Base-by-base conservation (phyloP, 2,888 invertebrate genomes). In the Punctoribates punctum region DNA sequence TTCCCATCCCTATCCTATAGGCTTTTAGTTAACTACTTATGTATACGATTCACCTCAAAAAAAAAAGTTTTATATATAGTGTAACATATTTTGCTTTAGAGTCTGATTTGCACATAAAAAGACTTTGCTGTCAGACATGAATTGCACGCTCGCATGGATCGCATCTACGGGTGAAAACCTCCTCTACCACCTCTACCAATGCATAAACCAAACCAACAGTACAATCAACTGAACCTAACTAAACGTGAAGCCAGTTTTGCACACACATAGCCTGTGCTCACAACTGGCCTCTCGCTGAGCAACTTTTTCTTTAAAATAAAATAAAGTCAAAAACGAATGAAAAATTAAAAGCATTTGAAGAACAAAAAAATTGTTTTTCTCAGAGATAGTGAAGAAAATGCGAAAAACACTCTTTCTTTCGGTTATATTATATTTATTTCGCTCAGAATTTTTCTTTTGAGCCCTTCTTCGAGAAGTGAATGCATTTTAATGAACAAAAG, bases 21-120 rank as follows among this genome's bases (percentile, higher is more conserved):
- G 60, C 60, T 13, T 67, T 67, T 67, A 20, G 67, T 67, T 67
- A n/a, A 29, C 67, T 67, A 67, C 67, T 34, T 67, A 29, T 38
- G 67, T 38, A 67, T 60, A 60, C 29, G 60, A 60, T 60, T 60
- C 60, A 60, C 60, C 60, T 60, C 60, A 60, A 60, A 60, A 23
- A 60, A 60, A 6, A 60, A 27, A 3, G 8, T 60, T 60, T 60
- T 67, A 29, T 38, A 67, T 34, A 67, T 38, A 67, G 34, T 67
- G 67, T 65, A 67, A 73, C 73, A 42, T 48, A 73, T 73, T 73
- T 73, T 73, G n/a, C 42, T 74, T 51, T 54, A 60, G 74, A 27
- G 60, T 74, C 74, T 74, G 25, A 74, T 74, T 74, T 74, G 74
- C 74, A 74, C 74, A 74, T 74, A 74, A 74, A 74, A 74, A 74